Conservation (phyloP, 2,797 vertebrate genomes). For the Morelia viridis region DNA sequence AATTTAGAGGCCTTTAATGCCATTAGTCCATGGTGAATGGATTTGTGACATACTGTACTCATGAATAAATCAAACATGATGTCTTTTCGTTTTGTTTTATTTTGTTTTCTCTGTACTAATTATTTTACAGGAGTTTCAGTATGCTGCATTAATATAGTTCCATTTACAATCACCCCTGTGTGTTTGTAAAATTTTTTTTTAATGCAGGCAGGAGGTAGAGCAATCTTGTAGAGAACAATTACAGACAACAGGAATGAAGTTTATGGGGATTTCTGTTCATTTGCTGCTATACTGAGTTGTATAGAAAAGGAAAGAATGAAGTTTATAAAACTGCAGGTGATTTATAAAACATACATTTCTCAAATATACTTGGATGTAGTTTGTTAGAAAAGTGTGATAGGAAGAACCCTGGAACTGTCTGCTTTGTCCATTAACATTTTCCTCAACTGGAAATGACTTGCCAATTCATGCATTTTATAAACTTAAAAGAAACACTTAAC, state of each 20-base stretch:
- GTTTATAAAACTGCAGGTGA: slow-evolving; percentile 68
- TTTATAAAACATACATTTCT: slow-evolving; percentile 28
- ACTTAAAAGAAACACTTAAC: slow-evolving; percentile 27
- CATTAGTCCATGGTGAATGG: not conserved
- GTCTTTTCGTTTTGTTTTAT: not conserved
- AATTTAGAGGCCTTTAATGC: not conserved
- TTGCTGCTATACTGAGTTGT: slow-evolving; percentile 45
- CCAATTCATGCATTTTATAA: slow-evolving; percentile 30
- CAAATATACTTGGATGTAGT: slow-evolving; percentile 56
- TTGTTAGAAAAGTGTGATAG: slow-evolving; percentile 38
- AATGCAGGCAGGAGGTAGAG: not conserved
- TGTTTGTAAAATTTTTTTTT: not conserved
- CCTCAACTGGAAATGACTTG: slow-evolving; percentile 43
- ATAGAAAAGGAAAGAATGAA: slow-evolving; percentile 55
- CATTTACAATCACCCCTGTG: not conserved
- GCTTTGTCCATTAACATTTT: slow-evolving; percentile 54
- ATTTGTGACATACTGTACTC: not conserved
- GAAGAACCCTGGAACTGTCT: slow-evolving; percentile 44
- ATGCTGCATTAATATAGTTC: not conserved
- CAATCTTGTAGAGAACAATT: slow-evolving; percentile 37
- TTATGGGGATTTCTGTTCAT: slow-evolving; percentile 40
- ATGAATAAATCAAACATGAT: not conserved
- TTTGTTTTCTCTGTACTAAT: not conserved
- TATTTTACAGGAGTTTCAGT: not conserved
- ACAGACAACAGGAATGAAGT: slow-evolving; percentile 46